Conservation (phyloP, 2,888 invertebrate species). For the Choreutis nemorana region DNA sequence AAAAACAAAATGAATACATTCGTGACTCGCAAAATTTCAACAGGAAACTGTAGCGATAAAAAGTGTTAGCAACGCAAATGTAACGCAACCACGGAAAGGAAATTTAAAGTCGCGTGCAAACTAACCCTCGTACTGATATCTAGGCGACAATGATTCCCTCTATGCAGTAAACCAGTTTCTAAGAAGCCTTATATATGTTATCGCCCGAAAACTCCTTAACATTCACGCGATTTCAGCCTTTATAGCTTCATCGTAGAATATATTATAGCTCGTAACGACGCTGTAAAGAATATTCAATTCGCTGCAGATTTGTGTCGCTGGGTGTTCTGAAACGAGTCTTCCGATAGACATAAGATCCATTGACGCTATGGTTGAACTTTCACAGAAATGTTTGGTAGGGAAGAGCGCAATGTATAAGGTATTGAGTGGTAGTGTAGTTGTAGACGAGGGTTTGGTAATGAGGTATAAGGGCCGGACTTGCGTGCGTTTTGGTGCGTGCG, state of each 20-base stretch:
- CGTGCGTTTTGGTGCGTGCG: constrained; percentile 57
- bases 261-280: constrained; percentile 20
- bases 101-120: constrained; percentile 24
- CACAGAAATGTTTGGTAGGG: too few relatives aligned
- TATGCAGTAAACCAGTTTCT: constrained; percentile 22
- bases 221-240: constrained; percentile 20
- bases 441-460: constrained; percentile 11
- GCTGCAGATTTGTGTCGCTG: too few relatives aligned
- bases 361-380: too few relatives aligned
- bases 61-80: too few relatives aligned
- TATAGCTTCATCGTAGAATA: constrained; percentile 20
- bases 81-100: too few relatives aligned
- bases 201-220: constrained; percentile 6
- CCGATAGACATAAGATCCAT: too few relatives aligned
- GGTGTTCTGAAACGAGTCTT: too few relatives aligned
- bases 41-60: too few relatives aligned
- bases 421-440: constrained; percentile 6
- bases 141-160: constrained; percentile 35
- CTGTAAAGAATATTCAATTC: too few relatives aligned
- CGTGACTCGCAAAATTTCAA: too few relatives aligned
- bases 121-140: constrained; percentile 21
- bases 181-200: constrained; percentile 39
- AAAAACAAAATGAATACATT: too few relatives aligned
- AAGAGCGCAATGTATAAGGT: constrained; percentile 3
- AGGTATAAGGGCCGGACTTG: constrained; percentile 34